phyloP scores from a whole-genome alignment of 53 echinoderm and acorn worm species.

The Luidia sarsii region DNA sequence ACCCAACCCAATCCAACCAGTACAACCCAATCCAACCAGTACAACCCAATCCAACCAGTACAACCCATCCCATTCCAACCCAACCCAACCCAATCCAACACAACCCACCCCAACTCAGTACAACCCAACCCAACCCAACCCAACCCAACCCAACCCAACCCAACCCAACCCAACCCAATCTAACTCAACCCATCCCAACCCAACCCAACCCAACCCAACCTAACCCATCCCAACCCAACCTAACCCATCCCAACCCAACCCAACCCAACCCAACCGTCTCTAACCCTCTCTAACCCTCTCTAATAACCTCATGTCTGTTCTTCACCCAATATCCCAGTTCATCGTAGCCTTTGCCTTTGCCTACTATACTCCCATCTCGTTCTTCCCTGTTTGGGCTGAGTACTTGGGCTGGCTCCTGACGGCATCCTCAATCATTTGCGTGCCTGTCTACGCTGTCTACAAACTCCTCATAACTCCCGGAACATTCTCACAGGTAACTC shows the following conservation, averaged over 20 bases:
- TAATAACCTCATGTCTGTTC: neutral
- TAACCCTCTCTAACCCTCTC: neutral
- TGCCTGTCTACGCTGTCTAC: slow-evolving; percentile 73
- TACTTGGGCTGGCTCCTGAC: slow-evolving; percentile 76
- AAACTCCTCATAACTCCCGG: slow-evolving; percentile 72
- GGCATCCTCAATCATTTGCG: slow-evolving; percentile 66
- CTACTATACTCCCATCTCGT: slow-evolving; percentile 56
- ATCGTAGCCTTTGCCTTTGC: slow-evolving; percentile 77
- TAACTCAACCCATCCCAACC: neutral
- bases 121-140: neutral
- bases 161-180: neutral
- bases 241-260: neutral
- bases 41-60: neutral
- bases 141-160: neutral
- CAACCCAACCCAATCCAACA: neutral
- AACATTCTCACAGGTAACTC: slow-evolving; percentile 71
- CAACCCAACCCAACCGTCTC: neutral
- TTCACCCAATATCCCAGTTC: slow-evolving; percentile 53
- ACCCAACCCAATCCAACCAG: neutral
- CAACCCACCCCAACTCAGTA: neutral
- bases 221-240: neutral
- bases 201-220: neutral
- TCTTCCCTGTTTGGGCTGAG: slow-evolving; percentile 76
- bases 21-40: neutral
- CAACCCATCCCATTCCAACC: neutral